These are phyloP conservation scores for Vireo altiloquus DNA, from an alignment of 2,113 vertebrate species.

Conservation along the genomic window DNA sequence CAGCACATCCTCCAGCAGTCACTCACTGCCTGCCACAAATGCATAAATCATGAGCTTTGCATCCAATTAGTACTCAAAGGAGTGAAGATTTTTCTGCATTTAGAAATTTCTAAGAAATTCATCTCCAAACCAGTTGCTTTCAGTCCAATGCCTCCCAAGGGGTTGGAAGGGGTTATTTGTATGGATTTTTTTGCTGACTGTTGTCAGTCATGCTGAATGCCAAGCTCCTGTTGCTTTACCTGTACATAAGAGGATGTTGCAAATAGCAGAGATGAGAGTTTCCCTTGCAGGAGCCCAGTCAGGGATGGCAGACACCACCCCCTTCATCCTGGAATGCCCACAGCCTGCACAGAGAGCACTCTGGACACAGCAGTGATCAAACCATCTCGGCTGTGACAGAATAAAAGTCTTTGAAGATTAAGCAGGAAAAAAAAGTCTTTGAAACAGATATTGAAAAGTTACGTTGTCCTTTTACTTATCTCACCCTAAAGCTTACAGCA, in stretches of 20 bases:
- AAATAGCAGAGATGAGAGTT: background rate
- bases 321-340: background rate
- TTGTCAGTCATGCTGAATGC: background rate
- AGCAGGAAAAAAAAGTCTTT: background rate
- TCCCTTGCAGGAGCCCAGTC: background rate
- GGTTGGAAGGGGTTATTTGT: background rate
- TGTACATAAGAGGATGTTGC: background rate
- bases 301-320: background rate
- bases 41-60: background rate
- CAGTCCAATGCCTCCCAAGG: background rate
- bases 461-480: background rate
- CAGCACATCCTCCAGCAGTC: background rate
- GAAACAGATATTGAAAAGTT: background rate
- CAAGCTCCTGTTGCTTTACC: background rate
- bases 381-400: background rate
- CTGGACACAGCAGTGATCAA: background rate
- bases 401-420: constrained; percentile 14
- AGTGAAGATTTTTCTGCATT: background rate
- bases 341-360: background rate
- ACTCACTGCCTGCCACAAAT: background rate
- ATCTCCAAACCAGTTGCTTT: background rate
- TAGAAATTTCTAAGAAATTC: background rate
- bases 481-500: background rate
- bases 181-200: background rate
- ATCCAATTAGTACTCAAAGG: background rate